Evolutionary conservation across 2,797 vertebrate species (phyloP).

Genomic region (Lacerta bilineata): DNA sequence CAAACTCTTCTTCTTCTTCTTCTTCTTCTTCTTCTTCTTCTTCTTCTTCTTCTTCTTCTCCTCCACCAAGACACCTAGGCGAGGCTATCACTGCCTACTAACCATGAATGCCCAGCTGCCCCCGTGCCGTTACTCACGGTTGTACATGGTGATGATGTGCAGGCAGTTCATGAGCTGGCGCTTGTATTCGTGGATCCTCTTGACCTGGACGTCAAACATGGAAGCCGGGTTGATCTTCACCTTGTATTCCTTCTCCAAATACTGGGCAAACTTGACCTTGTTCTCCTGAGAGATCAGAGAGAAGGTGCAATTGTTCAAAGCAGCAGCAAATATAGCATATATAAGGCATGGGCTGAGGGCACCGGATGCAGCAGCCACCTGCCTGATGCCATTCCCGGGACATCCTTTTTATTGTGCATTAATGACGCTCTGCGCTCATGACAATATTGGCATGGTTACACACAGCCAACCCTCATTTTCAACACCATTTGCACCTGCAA

Average conservation of each 20-base stretch:
- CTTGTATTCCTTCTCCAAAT: slow-evolving; percentile 90
- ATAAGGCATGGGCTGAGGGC: not conserved
- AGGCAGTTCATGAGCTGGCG: slow-evolving; percentile 96
- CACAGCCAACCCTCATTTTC: too few relatives aligned
- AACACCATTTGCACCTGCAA: too few relatives aligned
- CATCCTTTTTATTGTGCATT: too few relatives aligned
- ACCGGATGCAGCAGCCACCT: accelerated
- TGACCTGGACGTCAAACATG: slow-evolving; percentile 98
- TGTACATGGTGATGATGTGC: slow-evolving; percentile 94
- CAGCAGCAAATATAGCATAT: not conserved
- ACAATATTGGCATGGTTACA: too few relatives aligned
- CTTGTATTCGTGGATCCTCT: slow-evolving; percentile 98
- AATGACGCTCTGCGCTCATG: too few relatives aligned
- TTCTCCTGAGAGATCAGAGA: slow-evolving; percentile 85
- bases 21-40: too few relatives aligned
- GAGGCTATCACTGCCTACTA: too few relatives aligned
- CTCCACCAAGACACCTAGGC: not conserved
- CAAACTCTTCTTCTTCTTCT: too few relatives aligned
- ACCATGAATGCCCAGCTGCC: too few relatives aligned
- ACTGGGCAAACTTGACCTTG: slow-evolving; percentile 92
- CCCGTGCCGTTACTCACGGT: slow-evolving; percentile 84
- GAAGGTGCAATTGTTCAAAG: not conserved
- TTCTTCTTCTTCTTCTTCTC: too few relatives aligned
- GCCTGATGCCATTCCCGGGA: not conserved
- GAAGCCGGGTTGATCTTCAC: slow-evolving; percentile 92